These are phyloP conservation scores for Adelognathus sp. DNA, from an alignment of 2,888 invertebrate genomes.

Conservation along the genomic window DNA sequence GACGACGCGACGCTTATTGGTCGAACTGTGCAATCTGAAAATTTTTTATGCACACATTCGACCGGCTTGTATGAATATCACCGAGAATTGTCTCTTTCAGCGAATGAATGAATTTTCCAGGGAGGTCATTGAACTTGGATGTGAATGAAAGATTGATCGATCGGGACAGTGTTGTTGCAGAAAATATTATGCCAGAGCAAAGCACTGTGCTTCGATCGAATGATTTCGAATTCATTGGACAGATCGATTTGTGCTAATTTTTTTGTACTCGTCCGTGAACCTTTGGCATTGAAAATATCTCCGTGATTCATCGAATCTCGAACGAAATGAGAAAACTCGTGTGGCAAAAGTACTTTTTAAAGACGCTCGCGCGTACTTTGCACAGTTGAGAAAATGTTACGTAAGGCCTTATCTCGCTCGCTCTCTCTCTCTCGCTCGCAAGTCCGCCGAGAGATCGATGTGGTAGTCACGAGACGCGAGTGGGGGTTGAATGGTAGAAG, in stretches of 20 bases:
- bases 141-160: slow-evolving; percentile 6
- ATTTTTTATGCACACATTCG: not conserved
- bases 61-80: not conserved
- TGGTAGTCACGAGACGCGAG: slow-evolving; percentile 51
- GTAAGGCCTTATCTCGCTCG: slow-evolving; percentile 34
- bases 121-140: not conserved
- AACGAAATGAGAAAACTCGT: not conserved
- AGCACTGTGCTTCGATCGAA: not conserved
- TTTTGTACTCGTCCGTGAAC: too few relatives aligned
- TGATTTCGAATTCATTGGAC: not conserved
- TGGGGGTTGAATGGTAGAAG: slow-evolving; percentile 39
- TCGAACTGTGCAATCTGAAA: not conserved
- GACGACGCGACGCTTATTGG: not conserved
- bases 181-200: not conserved
- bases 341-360: slow-evolving; percentile 3
- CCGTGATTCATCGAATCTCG: not conserved
- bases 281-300: not conserved
- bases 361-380: slow-evolving; percentile 48
- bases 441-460: slow-evolving; percentile 45
- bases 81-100: not conserved
- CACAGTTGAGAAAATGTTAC: slow-evolving; percentile 31
- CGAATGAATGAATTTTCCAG: not conserved
- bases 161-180: too few relatives aligned
- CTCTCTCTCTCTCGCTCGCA: not conserved
- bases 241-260: too few relatives aligned